Percentiles rank a stretch among this genome's conserved stretches.
These are phyloP conservation scores for Kryptopterus vitreolus DNA, from an alignment of 2,797 vertebrate genomes.

Conservation along the genomic window DNA sequence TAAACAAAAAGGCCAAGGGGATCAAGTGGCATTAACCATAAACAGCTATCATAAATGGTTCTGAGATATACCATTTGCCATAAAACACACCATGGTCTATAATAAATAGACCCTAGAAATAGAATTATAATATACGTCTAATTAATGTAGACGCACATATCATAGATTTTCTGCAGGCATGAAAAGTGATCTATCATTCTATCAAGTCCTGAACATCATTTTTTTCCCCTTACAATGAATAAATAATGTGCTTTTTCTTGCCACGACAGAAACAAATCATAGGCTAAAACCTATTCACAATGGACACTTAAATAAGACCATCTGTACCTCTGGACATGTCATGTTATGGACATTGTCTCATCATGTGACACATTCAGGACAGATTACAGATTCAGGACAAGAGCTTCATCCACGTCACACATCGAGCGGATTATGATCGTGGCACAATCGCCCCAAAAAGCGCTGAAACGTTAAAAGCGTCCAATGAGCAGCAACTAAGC, in stretches of 20 bases:
- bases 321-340: neutral
- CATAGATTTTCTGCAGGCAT: neutral
- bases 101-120: too few relatives aligned
- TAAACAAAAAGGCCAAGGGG: constrained; percentile 3
- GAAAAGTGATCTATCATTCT: neutral
- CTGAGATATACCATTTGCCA: neutral
- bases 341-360: too few relatives aligned
- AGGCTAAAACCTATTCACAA: neutral
- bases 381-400: neutral
- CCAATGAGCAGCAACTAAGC: neutral
- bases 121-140: too few relatives aligned
- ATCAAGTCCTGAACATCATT: neutral
- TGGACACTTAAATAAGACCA: neutral
- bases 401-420: neutral
- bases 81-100: constrained; percentile 16
- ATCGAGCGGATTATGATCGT: neutral
- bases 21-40: constrained; percentile 20
- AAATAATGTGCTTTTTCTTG: neutral
- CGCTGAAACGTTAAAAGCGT: neutral
- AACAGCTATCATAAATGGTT: constrained; percentile 28
- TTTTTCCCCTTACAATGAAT: neutral
- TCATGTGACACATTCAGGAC: neutral
- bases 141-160: too few relatives aligned
- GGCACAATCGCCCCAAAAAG: neutral
- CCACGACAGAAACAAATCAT: neutral